These are phyloP conservation scores for Siniperca chuatsi DNA, from an alignment of 2,113 vertebrate species.

Conservation along the genomic window DNA sequence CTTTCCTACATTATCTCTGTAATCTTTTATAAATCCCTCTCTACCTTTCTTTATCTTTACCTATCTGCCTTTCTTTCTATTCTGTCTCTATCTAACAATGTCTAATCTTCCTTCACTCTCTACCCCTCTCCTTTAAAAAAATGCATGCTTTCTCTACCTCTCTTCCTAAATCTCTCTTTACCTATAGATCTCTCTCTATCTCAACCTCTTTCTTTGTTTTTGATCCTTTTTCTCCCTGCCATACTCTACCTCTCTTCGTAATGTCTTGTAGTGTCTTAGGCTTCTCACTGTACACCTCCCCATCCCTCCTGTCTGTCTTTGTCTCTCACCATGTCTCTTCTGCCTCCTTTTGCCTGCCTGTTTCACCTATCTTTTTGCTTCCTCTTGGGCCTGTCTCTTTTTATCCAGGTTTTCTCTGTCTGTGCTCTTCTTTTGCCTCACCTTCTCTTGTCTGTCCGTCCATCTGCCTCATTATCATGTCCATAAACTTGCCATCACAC, in stretches of 20 bases:
- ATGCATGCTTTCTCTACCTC: background rate
- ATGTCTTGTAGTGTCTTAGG: background rate
- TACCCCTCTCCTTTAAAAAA: background rate
- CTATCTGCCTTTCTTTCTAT: conserved; percentile 50
- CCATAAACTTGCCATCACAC: conserved; percentile 7
- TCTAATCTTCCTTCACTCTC: background rate
- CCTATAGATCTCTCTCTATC: background rate
- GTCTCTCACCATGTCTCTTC: background rate
- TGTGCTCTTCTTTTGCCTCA: background rate
- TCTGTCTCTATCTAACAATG: background rate
- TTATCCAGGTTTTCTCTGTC: background rate
- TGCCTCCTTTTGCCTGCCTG: background rate
- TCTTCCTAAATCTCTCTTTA: background rate
- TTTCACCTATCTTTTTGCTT: background rate
- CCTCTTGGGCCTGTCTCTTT: background rate
- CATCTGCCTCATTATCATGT: conserved; percentile 9
- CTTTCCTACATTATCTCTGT: background rate
- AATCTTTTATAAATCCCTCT: conserved; percentile 4
- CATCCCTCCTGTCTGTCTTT: background rate
- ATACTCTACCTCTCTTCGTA: background rate
- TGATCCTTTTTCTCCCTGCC: background rate
- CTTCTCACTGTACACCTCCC: background rate
- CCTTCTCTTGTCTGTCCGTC: background rate
- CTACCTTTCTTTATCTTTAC: background rate
- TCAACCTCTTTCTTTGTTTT: background rate